Base-by-base conservation (phyloP, 1,140 invertebrate genomes). In the Frieseomelitta varia region DNA sequence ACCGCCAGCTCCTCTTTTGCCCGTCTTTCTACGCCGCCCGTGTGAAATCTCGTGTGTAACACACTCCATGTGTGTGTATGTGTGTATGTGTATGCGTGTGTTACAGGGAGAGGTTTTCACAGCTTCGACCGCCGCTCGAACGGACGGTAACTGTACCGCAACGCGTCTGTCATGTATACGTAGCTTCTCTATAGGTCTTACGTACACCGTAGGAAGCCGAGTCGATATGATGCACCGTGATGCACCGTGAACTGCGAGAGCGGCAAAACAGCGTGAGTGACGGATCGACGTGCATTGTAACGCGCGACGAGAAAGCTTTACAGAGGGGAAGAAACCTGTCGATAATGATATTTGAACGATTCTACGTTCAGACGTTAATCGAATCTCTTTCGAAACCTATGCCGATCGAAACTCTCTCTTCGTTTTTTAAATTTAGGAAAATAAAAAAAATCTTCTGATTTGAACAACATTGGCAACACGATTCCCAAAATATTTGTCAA, bases 111-210 rank as follows among this genome's bases (percentile, higher is more conserved):
- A 39, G 39, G 39, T 47, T 47, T 69, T 83, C 73, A 80, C 69
- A 73, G 84, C 58, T 58, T 72, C 78, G 8, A 47, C 34, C 77
- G 56, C 73, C 19, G 82, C n/a, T 65, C n/a, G 12, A 71, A 79
- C 58, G 76, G 78, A 68, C 79, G 76, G 78, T 71, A 81, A 77
- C 82, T 85, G 72, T 83, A 81, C 88, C 72, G 86, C 83, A 90
- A 85, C 69, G 78, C 88, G 78, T 88, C 76, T 78, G 81, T 75
- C 71, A 53, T 82, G 58, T 76, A 79, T 77, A 39, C 39, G 39
- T 47, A 80, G 88, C 74, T 76, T 63, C 82, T 47, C 82, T 47
- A 87, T 84, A 79, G 39, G 76, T 80, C 39, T 17, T 63, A 80
- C 72, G 56, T 55, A 87, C 76, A 53, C 69, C 21, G 68, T 47